Conservation (phyloP, 2,888 invertebrate species). For the Augochlorella aurata region DNA sequence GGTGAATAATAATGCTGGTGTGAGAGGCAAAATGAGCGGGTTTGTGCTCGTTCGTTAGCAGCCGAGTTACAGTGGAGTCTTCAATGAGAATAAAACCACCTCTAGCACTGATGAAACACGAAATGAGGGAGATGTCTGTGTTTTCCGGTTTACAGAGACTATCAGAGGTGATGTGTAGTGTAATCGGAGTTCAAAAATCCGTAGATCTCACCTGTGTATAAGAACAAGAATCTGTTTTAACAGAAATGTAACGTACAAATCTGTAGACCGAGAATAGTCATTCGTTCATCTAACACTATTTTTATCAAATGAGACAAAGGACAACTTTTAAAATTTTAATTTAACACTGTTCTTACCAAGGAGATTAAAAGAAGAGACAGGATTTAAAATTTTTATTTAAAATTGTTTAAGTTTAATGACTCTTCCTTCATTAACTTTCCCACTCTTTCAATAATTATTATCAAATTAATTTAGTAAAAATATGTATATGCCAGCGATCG, state of each 20-base stretch:
- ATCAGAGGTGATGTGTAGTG: slow-evolving; percentile 18
- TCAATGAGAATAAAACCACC: slow-evolving; percentile 35
- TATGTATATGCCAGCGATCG: no score
- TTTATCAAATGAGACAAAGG: no score
- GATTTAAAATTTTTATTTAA: no score
- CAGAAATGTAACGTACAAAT: not conserved
- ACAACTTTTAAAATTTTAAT: no score
- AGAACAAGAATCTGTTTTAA: not conserved
- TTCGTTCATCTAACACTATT: no score
- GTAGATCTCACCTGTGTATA: not conserved
- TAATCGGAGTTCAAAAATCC: slow-evolving; percentile 21
- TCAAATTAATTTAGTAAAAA: no score
- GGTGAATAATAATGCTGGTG: slow-evolving; percentile 37
- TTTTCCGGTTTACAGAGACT: slow-evolving; percentile 38
- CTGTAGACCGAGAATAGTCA: no score
- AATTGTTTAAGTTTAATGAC: no score
- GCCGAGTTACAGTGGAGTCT: slow-evolving; percentile 28
- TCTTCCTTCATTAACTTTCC: no score
- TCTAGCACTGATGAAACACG: slow-evolving; percentile 25
- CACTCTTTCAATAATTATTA: no score
- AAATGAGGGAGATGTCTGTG: slow-evolving; percentile 11
- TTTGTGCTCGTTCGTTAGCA: slow-evolving; percentile 8
- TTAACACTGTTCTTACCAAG: no score
- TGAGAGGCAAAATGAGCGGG: slow-evolving; percentile 7
- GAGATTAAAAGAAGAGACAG: no score